Base-by-base conservation (phyloP, 2,888 invertebrate genomes). In the Plebejus argus region DNA sequence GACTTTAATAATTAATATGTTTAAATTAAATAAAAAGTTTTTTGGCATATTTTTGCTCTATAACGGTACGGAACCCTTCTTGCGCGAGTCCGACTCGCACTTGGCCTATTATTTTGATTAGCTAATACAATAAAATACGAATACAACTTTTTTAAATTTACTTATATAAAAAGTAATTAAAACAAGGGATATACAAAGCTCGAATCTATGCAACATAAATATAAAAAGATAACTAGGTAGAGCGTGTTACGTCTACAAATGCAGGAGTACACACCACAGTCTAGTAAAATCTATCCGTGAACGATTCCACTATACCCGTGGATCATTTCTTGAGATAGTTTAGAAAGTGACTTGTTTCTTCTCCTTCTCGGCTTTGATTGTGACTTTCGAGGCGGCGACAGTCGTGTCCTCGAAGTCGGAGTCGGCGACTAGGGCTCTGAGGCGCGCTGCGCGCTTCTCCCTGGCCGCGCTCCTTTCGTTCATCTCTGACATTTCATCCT, bases 401-500 rank as follows among this genome's bases (percentile, higher is more conserved):
- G 88, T 83, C 12, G 90, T 84, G 77, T 93, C 93, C 1, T 88
- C 80, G 10, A 84, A 86, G 78, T 95, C 95, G 7, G 90, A 89
- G 82, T 95, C 97, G 76, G 95, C 96, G 23, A 97, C 95, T 39
- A 97, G 87, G 0, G 96, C 96, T 77, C 96, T 94, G 49, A 97
- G 95, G 77, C 96, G 95, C 0, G 96, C 96, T 1, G 96, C 95
- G 72, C 97, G 95, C 79, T 96, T 95, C 85, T 97, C 97, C 81
- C 97, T 95, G 28, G 95, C 95, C 0, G 96, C 96, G 83, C 95
- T 95, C 84, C 96, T 95, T 84, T 97, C 96, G 23, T 93, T 95
- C 79, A 97, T 89, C 82, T 96, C 96, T 70, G 96, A 95, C 96
- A 97, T 97, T 88, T 97, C 97, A 76, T 95, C 95, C 84, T 97